Evolutionary conservation across 2,113 vertebrate genomes (phyloP).

Genomic region (Apus apus): DNA sequence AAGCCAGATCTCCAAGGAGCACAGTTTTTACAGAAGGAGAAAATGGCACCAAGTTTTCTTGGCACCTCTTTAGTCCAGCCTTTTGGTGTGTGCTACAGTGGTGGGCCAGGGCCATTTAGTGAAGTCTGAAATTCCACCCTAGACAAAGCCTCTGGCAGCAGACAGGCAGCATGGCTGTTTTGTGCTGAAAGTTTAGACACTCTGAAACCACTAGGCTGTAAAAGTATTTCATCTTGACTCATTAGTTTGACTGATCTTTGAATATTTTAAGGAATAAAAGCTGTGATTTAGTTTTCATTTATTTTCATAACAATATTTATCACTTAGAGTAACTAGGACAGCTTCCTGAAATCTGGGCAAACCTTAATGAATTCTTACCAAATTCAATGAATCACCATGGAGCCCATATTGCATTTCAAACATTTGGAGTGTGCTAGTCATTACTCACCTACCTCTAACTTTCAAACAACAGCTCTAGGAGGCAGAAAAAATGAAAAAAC

Average conservation of each 20-base stretch:
- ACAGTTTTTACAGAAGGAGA: neutral
- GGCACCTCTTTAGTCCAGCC: neutral
- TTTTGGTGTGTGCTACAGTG: rapidly evolving
- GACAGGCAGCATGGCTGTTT: neutral
- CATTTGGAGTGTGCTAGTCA: neutral
- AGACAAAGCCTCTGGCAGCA: neutral
- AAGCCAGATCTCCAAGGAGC: neutral
- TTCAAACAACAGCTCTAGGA: constrained; percentile 17
- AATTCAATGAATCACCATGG: constrained; percentile 18
- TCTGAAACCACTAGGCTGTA: neutral
- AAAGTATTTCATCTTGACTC: neutral
- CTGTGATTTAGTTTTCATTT: neutral
- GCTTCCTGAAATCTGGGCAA: constrained; percentile 15
- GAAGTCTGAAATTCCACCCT: neutral
- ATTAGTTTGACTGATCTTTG: neutral
- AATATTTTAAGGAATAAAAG: neutral
- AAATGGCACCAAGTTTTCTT: neutral
- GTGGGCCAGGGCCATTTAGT: neutral
- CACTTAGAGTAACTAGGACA: neutral
- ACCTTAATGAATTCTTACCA: constrained; percentile 15
- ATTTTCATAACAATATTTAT: constrained; percentile 34
- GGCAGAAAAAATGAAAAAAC: neutral
- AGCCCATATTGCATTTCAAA: constrained; percentile 4
- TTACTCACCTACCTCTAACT: constrained; percentile 13
- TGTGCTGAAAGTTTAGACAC: neutral